Evolutionary conservation across 1,140 invertebrate species (phyloP), one percentile per base, ranked within the genome.

Genomic region (Leptinotarsa undecemlineata): DNA sequence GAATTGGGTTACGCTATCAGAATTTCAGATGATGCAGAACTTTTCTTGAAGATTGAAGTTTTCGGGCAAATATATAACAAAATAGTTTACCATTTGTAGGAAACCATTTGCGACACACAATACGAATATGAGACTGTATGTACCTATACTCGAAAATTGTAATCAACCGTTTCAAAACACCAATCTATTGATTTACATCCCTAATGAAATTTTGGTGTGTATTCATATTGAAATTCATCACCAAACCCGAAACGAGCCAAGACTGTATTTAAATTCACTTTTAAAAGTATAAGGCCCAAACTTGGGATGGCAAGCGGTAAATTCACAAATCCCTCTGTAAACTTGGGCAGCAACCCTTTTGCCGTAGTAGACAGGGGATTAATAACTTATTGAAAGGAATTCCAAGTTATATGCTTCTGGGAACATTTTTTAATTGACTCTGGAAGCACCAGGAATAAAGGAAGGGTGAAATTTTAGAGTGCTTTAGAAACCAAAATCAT

Each of bases 281-380:
- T 57, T 57, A 57, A 57, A 57, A 57, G 51, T 57, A 57, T 57
- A 57, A 19, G 15, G n/a, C n/a, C 51, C 51, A 57, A 57, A 57
- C 51, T 57, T 19, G 51, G 51, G 4, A n/a, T 57, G 51, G 51
- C 51, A 57, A 57, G 51, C 51, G 51, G 51, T 57, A 57, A 57
- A 57, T 57, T 57, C 51, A 57, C 51, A 57, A 57, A 57, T 57
- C 51, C 51, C 51, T 57, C 51, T 57, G 51, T 57, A 57, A 57
- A 57, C 51, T 57, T 57, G 51, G 51, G 51, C 51, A 57, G 51
- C 17, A 57, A 57, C 51, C 51, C 51, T 57, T 57, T 57, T 19
- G 51, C 51, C 51, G 6, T 17, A 57, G 51, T 57, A 57, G 51
- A 57, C 51, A 57, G 51, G 51, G 51, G 51, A 57, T 57, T 57